A percentile compares a stretch with the other conserved stretches of the same genome.
Conservation (phyloP, 2,113 vertebrate genomes). For the Ammodytes dubius region DNA sequence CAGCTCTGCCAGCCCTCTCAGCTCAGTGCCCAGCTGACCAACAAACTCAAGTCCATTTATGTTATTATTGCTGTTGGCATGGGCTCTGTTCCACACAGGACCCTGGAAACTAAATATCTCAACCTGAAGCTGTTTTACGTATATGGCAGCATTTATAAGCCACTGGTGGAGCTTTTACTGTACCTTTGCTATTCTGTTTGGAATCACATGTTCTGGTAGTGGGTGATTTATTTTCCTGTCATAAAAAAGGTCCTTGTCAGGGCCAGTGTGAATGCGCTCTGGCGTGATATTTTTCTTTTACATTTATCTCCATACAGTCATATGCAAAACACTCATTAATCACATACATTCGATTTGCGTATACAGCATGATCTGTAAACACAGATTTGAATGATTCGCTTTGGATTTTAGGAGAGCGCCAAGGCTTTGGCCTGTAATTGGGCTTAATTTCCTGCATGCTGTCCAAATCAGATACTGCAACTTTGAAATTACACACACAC, state of each 20-base stretch:
- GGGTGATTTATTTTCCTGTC: constrained; percentile 52
- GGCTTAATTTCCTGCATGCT: constrained; percentile 48
- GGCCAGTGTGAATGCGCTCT: constrained; percentile 10
- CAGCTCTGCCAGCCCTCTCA: constrained; percentile 48
- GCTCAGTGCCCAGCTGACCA: constrained; percentile 47
- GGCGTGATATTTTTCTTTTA: constrained; percentile 14
- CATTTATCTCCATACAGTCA: constrained; percentile 17
- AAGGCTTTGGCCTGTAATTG: constrained; percentile 46
- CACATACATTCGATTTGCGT: constrained; percentile 28
- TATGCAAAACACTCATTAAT: constrained; percentile 11
- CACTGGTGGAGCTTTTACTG: constrained; percentile 59
- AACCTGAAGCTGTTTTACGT: constrained; percentile 62
- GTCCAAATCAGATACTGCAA: constrained; percentile 67
- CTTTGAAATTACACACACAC: constrained; percentile 49
- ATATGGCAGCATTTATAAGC: constrained; percentile 60
- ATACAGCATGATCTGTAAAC: constrained; percentile 43
- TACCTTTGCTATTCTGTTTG: constrained; percentile 51
- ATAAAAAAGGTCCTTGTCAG: constrained; percentile 49
- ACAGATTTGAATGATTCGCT: constrained; percentile 32
- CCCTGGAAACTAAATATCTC: constrained; percentile 66
- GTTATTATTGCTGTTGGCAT: constrained; percentile 60
- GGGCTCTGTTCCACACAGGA: constrained; percentile 26
- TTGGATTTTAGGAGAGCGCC: constrained; percentile 18
- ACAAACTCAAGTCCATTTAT: constrained; percentile 52
- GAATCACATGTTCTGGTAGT: constrained; percentile 45